Percentiles rank a stretch among this genome's conserved stretches.
phyloP scores from a whole-genome alignment of 2,113 vertebrate genomes.

The Poecile atricapillus region DNA sequence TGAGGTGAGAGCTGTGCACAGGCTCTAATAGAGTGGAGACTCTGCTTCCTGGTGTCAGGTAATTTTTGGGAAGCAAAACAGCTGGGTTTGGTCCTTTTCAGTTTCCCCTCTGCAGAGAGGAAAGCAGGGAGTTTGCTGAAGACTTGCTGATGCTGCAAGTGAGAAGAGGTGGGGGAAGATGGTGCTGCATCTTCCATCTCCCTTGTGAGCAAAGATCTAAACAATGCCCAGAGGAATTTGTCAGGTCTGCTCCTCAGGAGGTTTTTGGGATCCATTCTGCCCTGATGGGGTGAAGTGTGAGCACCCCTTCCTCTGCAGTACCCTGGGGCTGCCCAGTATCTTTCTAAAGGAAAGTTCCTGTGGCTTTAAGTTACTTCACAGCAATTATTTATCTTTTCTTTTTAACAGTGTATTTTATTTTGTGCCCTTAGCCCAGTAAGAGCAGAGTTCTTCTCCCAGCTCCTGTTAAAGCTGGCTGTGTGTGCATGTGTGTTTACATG shows the following conservation, averaged over 20 bases:
- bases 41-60: not conserved
- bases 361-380: not conserved
- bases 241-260: not conserved
- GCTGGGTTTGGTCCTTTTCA: not conserved
- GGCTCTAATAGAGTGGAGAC: not conserved
- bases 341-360: not conserved
- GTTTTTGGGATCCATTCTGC: not conserved
- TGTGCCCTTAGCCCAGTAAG: not conserved
- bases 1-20: not conserved
- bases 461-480: not conserved
- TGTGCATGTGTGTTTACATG: not conserved
- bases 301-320: not conserved
- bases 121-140: not conserved
- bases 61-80: not conserved
- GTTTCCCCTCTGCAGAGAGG: not conserved
- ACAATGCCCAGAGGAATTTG: not conserved
- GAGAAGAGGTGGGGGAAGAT: not conserved
- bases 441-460: not conserved
- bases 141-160: not conserved
- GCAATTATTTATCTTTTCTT: not conserved
- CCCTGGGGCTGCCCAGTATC: not conserved
- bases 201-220: not conserved
- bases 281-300: rapidly evolving
- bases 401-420: not conserved
- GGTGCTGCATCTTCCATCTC: not conserved